Base-by-base conservation (phyloP, 2,797 vertebrate species). In the Melopsittacus undulatus region DNA sequence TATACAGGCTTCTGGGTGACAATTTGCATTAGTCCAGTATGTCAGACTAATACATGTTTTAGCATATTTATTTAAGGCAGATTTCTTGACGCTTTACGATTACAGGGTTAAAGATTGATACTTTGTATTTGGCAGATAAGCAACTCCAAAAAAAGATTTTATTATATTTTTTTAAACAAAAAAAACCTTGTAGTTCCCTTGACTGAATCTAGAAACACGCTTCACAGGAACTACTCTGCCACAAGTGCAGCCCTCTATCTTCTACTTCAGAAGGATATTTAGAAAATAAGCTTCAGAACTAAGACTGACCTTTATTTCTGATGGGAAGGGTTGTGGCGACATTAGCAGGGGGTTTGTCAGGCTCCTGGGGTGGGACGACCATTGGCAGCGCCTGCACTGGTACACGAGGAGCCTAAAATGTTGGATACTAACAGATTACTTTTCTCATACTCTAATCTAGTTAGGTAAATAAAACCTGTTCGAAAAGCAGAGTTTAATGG, bases 361-460 rank as follows among this genome's bases (percentile, higher is more conserved):
- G 98, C 94, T 98, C 98, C 97, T 98, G 98, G 85, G 98, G 98
- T 94, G 98, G 98, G 85, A 98, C 98, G 83, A 98, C 98, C 98
- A 98, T 98, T 93, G 98, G 98, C 95, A 98, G 97, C 97, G 98
- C 98, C 97, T 98, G 98, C 96, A 98, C 98, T 91, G 98, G 98
- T 96, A 98, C 98, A 93, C 98, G 98, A 95, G 98, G 98, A 97
- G 98, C 98, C 98, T 98, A 97, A 95, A 97, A 97, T 2, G 93
- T 92, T 7, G 42, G 77, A 97, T 75, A 97, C 59, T 79, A 86
- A 94, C 32, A 88, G 59, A 90, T 97, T 95, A 97, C 83, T 95
- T 83, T 85, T 75, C 92, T 96, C 94, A 94, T 63, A 83, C 34
- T 76, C 88, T 40, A 63, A 66, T 54, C 69, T 85, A 96, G 49